Evolutionary conservation across 2,113 vertebrate species (phyloP).

Genomic region (Zapus hudsonius): DNA sequence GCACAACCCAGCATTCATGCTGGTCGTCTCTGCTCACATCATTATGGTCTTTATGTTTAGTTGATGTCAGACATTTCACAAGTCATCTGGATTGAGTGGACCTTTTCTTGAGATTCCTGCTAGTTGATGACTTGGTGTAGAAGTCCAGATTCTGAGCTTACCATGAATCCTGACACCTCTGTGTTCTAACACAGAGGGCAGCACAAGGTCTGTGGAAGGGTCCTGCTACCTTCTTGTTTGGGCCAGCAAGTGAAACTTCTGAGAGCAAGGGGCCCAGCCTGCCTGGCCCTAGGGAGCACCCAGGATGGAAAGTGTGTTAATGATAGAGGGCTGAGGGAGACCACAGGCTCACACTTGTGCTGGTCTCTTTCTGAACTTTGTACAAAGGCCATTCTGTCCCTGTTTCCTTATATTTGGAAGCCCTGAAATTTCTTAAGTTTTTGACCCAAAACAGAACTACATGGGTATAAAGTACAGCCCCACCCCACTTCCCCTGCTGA

Average conservation of each 20-base stretch:
- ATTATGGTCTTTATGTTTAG: background rate
- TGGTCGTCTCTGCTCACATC: rapidly evolving
- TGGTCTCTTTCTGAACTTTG: background rate
- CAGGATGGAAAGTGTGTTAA: too few relatives aligned
- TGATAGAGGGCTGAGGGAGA: background rate
- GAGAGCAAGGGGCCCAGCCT: background rate
- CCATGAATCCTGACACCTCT: too few relatives aligned
- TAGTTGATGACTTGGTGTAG: background rate
- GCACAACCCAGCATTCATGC: rapidly evolving
- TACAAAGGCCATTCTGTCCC: background rate
- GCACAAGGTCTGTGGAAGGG: background rate
- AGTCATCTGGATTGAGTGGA: too few relatives aligned
- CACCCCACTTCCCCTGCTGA: rapidly evolving
- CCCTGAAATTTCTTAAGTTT: background rate
- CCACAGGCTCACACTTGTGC: rapidly evolving
- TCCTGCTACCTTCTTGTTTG: background rate
- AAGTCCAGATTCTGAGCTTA: background rate
- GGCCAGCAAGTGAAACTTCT: rapidly evolving
- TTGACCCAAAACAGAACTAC: background rate
- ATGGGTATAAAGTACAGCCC: background rate
- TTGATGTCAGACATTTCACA: rapidly evolving
- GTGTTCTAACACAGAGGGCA: background rate
- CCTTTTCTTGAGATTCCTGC: rapidly evolving
- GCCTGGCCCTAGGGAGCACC: background rate
- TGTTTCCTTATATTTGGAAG: background rate